Base-by-base conservation (phyloP, 1,140 invertebrate species). In the Rhopalosiphum maidis region DNA sequence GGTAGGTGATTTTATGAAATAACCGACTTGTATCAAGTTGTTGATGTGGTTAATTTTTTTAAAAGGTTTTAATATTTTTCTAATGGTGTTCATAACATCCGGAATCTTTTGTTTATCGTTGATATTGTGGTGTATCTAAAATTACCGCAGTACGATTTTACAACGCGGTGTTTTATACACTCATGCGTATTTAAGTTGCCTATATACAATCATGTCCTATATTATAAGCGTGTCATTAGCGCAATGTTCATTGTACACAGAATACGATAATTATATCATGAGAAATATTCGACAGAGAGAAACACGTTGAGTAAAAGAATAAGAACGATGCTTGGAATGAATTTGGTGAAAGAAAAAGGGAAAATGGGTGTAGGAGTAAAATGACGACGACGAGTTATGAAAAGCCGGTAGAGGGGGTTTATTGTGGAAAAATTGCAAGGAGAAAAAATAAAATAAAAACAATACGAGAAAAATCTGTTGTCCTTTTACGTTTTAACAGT, bases 391-490 rank as follows among this genome's bases (percentile, higher is more conserved):
- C 25, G 22, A 60, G 30, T n/a, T 2, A 77, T n/a, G 60, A n/a
- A 77, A 77, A 77, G 30, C 30, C 60, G 5, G 60, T 77, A 77
- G 30, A 0, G 60, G 15, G 15, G 15, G 15, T n/a, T 15, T n/a
- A 77, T n/a, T n/a, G 11, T n/a, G 15, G 60, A 21, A 77, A 68
- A 18, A 77, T 21, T 83, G 77, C 35, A 1, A 83, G 18, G n/a
- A 23, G 2, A 83, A 83, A 82, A 83, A 37, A 82, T 18, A 35
- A 82, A 82, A 82, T 9, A 68, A 82, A 83, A 9, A 83, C 77
- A 83, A 83, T 83, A 23, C 77, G n/a, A 83, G n/a, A 83, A 37
- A 83, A 83, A 83, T 83, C 35, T 83, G 60, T 83, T 83, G 77
- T 37, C 35, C 21, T 83, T 83, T 83, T 83, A 37, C 77, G 8